Conservation (phyloP, 1,140 invertebrate species). For the Cydia strobilella region DNA sequence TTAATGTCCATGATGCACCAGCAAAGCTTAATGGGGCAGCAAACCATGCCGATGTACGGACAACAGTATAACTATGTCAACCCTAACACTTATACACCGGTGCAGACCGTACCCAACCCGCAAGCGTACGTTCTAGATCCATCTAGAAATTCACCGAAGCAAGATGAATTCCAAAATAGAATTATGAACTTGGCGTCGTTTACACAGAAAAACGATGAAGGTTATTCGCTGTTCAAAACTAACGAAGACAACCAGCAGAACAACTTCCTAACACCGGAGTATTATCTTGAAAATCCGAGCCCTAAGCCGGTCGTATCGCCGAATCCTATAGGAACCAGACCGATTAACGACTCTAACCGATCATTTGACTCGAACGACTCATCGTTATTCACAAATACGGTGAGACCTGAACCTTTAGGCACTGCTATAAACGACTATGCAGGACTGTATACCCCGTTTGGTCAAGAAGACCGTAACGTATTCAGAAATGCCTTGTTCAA, state of each 20-base stretch:
- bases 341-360: slow-evolving; percentile 44
- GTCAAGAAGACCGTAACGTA: slow-evolving; percentile 67
- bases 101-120: slow-evolving; percentile 29
- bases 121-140: slow-evolving; percentile 42
- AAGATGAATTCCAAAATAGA: slow-evolving; percentile 60
- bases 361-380: slow-evolving; percentile 50
- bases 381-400: slow-evolving; percentile 59
- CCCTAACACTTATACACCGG: slow-evolving; percentile 52
- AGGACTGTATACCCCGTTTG: slow-evolving; percentile 72
- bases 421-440: slow-evolving; percentile 59
- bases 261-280: slow-evolving; percentile 60
- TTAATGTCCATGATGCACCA: slow-evolving; percentile 78
- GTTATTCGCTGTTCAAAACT: slow-evolving; percentile 70
- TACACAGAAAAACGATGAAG: slow-evolving; percentile 71
- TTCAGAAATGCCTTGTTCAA: slow-evolving; percentile 71
- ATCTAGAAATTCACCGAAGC: slow-evolving; percentile 48
- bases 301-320: slow-evolving; percentile 62
- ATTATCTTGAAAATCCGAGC: slow-evolving; percentile 47
- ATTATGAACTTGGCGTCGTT: slow-evolving; percentile 69
- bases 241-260: slow-evolving; percentile 57
- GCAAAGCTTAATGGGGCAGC: slow-evolving; percentile 64
- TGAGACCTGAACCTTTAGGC: slow-evolving; percentile 71
- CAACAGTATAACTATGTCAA: slow-evolving; percentile 61
- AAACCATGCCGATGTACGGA: slow-evolving; percentile 43
- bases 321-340: slow-evolving; percentile 66